Evolutionary conservation across 2,797 vertebrate species (phyloP).

Genomic region (Gobio occitaniae): DNA sequence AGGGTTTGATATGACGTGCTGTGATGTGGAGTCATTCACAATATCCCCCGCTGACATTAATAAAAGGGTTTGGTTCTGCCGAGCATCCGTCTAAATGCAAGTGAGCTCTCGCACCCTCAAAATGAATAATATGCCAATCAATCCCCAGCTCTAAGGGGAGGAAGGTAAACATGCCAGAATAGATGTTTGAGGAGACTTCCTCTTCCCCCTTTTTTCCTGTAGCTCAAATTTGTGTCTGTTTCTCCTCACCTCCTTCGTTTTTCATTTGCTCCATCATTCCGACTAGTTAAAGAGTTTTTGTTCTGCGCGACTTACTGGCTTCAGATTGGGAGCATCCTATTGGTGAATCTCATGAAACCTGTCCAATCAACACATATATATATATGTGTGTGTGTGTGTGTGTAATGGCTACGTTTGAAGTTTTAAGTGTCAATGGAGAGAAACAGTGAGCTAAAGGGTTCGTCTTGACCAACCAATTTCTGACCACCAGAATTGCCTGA

Average conservation of each 20-base stretch:
- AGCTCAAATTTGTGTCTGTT: background rate
- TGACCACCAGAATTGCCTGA: background rate
- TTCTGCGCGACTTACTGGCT: background rate
- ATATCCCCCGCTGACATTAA: conserved; percentile 51
- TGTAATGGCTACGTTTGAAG: too few species aligned
- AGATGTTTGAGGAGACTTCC: conserved; percentile 36
- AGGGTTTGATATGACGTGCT: conserved; percentile 15
- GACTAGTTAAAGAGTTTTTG: background rate
- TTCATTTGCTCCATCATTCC: background rate
- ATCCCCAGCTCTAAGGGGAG: conserved; percentile 16
- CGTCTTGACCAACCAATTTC: background rate
- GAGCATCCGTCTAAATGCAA: conserved; percentile 14
- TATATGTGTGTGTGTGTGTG: too few species aligned
- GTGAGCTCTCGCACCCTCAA: conserved; percentile 27
- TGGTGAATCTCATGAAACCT: background rate
- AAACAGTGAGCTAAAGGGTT: background rate
- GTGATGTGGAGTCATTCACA: conserved; percentile 52
- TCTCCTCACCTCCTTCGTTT: background rate
- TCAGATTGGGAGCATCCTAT: background rate
- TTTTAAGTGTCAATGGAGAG: background rate
- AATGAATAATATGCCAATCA: conserved; percentile 46
- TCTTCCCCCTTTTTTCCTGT: background rate
- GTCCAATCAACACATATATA: too few species aligned
- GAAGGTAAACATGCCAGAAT: conserved; percentile 46
- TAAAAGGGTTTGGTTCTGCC: conserved; percentile 38